These are phyloP conservation scores for Micrasema longulum DNA, from an alignment of 1,140 invertebrate species.

Conservation along the genomic window DNA sequence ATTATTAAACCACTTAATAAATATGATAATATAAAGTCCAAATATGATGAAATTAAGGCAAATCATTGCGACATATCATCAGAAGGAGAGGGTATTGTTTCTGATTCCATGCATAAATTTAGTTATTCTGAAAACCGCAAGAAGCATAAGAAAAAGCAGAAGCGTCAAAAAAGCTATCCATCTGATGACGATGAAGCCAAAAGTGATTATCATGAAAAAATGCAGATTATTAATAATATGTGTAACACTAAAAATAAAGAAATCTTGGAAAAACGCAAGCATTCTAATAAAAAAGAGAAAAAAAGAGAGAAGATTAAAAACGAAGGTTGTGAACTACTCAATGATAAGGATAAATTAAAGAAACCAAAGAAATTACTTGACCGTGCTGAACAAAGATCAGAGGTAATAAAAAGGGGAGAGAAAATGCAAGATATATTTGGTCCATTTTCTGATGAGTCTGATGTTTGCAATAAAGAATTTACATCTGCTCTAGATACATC, in stretches of 20 bases:
- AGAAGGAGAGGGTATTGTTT: conserved; percentile 66
- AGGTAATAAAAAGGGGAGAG: conserved; percentile 71
- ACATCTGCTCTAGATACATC: conserved; percentile 25
- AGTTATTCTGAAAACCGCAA: conserved; percentile 70
- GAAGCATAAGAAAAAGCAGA: conserved; percentile 88
- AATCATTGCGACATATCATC: conserved; percentile 67
- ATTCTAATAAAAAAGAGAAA: conserved; percentile 79
- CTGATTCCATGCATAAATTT: conserved; percentile 54
- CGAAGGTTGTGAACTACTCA: conserved; percentile 68
- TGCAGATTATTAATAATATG: conserved; percentile 46
- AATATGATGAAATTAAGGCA: conserved; percentile 42
- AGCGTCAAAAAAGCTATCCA: conserved; percentile 77
- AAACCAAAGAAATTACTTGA: conserved; percentile 63
- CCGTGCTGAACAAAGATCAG: conserved; percentile 53
- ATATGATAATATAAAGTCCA: conserved; percentile 22
- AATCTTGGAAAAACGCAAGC: conserved; percentile 72
- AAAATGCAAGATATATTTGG: conserved; percentile 91
- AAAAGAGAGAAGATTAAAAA: conserved; percentile 76
- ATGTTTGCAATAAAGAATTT: conserved; percentile 56
- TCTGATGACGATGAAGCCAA: conserved; percentile 71
- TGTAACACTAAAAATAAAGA: conserved; percentile 60
- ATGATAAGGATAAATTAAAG: conserved; percentile 71
- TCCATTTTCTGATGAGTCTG: conserved; percentile 81
- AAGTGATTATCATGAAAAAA: conserved; percentile 51
- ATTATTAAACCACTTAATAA: conserved; percentile 27